A percentile compares a stretch with the other conserved stretches of the same genome.
phyloP scores from a whole-genome alignment of 2,113 vertebrate species.

The Lucifuga dentata region DNA sequence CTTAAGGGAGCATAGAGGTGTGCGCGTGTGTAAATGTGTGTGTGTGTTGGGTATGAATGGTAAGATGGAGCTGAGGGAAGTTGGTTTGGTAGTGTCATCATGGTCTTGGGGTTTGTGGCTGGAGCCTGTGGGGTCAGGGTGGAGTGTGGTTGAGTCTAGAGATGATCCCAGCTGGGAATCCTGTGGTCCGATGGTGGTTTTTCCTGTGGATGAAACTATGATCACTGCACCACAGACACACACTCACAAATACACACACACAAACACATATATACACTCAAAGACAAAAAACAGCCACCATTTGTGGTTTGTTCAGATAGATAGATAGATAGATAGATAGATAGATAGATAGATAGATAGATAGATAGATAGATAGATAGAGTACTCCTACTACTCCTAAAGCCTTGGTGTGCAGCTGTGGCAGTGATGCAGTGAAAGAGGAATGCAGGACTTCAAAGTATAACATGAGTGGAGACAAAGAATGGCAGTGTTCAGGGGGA shows the following conservation, averaged over 20 bases:
- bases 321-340: no score
- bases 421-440: slow-evolving; percentile 78
- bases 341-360: not conserved
- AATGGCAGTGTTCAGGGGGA: slow-evolving; percentile 71
- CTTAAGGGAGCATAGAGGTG: slow-evolving; percentile 10
- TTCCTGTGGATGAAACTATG: slow-evolving; percentile 49
- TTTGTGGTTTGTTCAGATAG: not conserved
- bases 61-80: slow-evolving; percentile 43
- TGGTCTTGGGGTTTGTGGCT: slow-evolving; percentile 68
- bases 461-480: slow-evolving; percentile 69
- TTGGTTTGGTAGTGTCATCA: slow-evolving; percentile 58
- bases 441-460: slow-evolving; percentile 83
- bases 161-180: slow-evolving; percentile 62
- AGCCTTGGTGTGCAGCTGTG: slow-evolving; percentile 76
- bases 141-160: slow-evolving; percentile 53
- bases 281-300: not conserved
- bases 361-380: slow-evolving; percentile 31
- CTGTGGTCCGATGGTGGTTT: slow-evolving; percentile 58
- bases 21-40: slow-evolving; percentile 17
- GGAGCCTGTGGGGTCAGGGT: slow-evolving; percentile 58
- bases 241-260: slow-evolving; percentile 19
- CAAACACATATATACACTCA: not conserved
- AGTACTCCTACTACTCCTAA: not conserved
- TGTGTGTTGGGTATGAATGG: not conserved
- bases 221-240: slow-evolving; percentile 27